phyloP scores from a whole-genome alignment of 2,797 vertebrate species.

The Buceros bicornis region DNA sequence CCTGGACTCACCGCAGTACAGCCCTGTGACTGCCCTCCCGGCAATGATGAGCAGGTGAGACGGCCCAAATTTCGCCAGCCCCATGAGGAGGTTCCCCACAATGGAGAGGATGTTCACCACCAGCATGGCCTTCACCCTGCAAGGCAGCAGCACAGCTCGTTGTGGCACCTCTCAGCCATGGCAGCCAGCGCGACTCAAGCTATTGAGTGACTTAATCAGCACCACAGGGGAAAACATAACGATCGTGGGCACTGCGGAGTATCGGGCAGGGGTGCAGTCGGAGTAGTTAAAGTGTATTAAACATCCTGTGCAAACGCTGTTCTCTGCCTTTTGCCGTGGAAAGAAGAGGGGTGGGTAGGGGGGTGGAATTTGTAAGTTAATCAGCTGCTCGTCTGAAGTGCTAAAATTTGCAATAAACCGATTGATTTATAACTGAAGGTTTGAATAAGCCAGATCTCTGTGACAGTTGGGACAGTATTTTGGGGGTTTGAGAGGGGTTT shows the following conservation, averaged over 20 bases:
- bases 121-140: slow-evolving; percentile 93
- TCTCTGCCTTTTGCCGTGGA: neutral
- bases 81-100: slow-evolving; percentile 91
- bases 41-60: slow-evolving; percentile 92
- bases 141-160: slow-evolving; percentile 45
- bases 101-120: slow-evolving; percentile 89
- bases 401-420: neutral
- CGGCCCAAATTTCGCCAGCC: slow-evolving; percentile 87
- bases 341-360: neutral
- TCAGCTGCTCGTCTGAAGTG: neutral
- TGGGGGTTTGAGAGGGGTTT: neutral
- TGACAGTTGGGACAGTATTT: neutral
- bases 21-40: slow-evolving; percentile 90
- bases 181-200: neutral
- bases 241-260: neutral
- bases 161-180: neutral
- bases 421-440: neutral
- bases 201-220: neutral
- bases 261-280: accelerated
- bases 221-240: neutral
- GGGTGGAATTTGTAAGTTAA: neutral
- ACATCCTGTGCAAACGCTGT: neutral
- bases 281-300: neutral
- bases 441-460: neutral
- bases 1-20: slow-evolving; percentile 91